Evolutionary conservation across 2,113 vertebrate species (phyloP).

Genomic region (Toxotes chatareus): DNA sequence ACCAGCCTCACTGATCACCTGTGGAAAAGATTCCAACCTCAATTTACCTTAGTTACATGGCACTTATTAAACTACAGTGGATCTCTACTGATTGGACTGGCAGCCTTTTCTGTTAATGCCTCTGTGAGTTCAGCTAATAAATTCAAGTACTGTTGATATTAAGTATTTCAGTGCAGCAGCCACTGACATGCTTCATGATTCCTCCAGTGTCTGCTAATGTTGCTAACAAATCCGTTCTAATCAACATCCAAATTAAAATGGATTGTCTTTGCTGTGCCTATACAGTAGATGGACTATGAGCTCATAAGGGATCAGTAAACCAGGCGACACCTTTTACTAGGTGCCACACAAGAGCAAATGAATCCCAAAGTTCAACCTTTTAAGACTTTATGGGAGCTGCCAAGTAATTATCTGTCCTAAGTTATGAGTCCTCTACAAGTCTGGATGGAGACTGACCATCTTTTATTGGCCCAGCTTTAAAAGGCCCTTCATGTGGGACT

Average conservation of each 20-base stretch:
- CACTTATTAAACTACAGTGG: neutral
- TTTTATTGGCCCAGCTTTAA: slow-evolving; percentile 50
- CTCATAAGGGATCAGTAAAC: slow-evolving; percentile 17
- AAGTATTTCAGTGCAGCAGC: neutral
- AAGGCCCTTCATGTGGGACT: slow-evolving; percentile 11
- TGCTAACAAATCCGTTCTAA: too few relatives aligned
- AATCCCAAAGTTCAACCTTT: slow-evolving; percentile 36
- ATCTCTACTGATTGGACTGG: slow-evolving; percentile 15
- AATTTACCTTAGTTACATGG: slow-evolving; percentile 1
- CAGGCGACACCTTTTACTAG: neutral
- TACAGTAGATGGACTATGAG: neutral
- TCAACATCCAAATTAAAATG: neutral
- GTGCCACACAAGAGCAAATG: slow-evolving; percentile 20
- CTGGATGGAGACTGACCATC: slow-evolving; percentile 23
- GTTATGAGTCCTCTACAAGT: slow-evolving; percentile 26
- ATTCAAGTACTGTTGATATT: neutral
- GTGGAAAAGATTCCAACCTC: slow-evolving; percentile 2
- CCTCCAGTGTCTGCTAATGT: too few relatives aligned
- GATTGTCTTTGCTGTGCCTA: neutral
- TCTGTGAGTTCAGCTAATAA: neutral
- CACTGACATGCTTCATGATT: too few relatives aligned
- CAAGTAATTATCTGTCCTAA: slow-evolving; percentile 51
- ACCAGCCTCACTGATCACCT: slow-evolving; percentile 21
- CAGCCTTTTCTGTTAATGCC: neutral
- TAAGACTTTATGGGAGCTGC: slow-evolving; percentile 41